Base-by-base conservation (phyloP, 2,888 invertebrate genomes). In the Sarcophaga caerulescens region DNA sequence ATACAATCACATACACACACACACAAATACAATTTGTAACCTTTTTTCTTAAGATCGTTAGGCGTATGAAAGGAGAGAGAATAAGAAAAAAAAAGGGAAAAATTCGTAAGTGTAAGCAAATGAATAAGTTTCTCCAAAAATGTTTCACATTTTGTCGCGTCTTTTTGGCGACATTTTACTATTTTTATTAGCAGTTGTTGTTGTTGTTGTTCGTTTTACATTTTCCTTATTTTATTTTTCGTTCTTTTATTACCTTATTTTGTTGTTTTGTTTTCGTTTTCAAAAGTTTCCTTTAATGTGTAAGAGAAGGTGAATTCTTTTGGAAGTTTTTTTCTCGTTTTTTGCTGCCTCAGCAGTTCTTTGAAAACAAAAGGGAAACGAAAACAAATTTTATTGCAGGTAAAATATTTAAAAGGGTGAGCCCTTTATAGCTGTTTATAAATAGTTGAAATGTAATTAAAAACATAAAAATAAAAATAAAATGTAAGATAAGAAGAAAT, bases 81-180 rank as follows among this genome's bases (percentile, higher is more conserved):
- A 2, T 0, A 35, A 8, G 8, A 35, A 35, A 35, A 10, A 8
- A 35, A 35, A 10, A 0, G 2, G 8, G 10, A 35, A 25, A 35
- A 35, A 35, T 35, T 35, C 47, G 47, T 10, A 11, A 2, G n/a
- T 60, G n/a, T 35, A 60, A 68, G 69, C 63, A 44, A 45, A 63
- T 75, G 44, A 71, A 44, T 70, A 6, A 63, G 52, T n/a, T 76
- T 69, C 35, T 19, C 82, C 57, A 77, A 83, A 80, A 69, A 65
- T 57, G 47, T 35, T 25, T 5, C 76, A 71, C 57, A 62, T 73
- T 73, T 76, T 57, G 85, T 76, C 85, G 82, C 85, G 85, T 76
- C 85, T 76, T 80, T 62, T 80, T 76, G 85, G 82, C 85, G 85
- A 11, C 85, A 66, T 81, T 83, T 59, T 60, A 23, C 57, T 66